phyloP scores from a whole-genome alignment of 2,888 invertebrate species.

The Trichogramma evanescens region DNA sequence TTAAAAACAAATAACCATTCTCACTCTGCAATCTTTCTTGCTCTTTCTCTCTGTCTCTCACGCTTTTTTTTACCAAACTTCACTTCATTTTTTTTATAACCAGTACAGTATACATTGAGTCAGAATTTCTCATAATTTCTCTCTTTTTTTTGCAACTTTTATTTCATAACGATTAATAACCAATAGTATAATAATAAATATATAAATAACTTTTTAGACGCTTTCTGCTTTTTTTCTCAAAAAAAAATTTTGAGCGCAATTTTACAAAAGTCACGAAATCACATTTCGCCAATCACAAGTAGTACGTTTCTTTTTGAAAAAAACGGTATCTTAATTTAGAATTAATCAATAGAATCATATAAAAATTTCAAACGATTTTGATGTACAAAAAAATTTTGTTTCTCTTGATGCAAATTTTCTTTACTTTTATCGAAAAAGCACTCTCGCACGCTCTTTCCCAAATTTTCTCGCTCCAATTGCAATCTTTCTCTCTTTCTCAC shows the following conservation, averaged over 20 bases:
- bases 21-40: neutral
- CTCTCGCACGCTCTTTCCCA: constrained; percentile 2
- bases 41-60: constrained; percentile 2
- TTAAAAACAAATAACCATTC: neutral
- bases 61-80: constrained; percentile 8
- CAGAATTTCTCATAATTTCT: constrained; percentile 10
- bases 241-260: constrained; percentile 17
- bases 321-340: constrained; percentile 16
- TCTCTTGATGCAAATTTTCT: neutral
- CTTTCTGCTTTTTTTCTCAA: neutral
- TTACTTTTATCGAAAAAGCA: constrained; percentile 15
- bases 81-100: constrained; percentile 3
- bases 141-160: neutral
- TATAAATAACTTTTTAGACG: constrained; percentile 1
- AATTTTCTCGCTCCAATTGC: constrained; percentile 8
- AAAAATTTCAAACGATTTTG: constrained; percentile 15
- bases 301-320: constrained; percentile 15
- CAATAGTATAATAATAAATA: neutral
- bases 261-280: constrained; percentile 21
- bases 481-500: constrained; percentile 12
- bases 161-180: constrained; percentile 11
- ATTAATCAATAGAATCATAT: constrained; percentile 10
- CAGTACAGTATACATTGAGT: constrained; percentile 21
- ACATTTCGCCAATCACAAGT: constrained; percentile 22
- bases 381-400: constrained; percentile 8